Percentiles rank a stretch among this genome's conserved stretches.
Conservation (phyloP, 2,113 vertebrate genomes). For the Chloebia gouldiae region DNA sequence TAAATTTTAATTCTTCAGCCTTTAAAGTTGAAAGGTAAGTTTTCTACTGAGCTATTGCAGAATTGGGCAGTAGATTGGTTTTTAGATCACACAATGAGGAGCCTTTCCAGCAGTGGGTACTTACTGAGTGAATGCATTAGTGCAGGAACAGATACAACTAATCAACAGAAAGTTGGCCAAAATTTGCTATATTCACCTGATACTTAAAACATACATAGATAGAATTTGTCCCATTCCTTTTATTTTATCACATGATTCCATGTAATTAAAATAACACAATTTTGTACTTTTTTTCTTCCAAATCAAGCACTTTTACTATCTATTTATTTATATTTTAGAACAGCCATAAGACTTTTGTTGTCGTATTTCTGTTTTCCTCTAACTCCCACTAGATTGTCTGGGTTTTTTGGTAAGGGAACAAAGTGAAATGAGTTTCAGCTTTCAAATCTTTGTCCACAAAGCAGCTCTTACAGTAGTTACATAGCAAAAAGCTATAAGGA, state of each 20-base stretch:
- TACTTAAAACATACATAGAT: neutral
- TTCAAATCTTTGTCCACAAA: neutral
- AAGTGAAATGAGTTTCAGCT: neutral
- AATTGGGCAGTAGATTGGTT: neutral
- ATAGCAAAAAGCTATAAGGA: neutral
- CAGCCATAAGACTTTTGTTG: neutral
- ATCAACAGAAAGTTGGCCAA: neutral
- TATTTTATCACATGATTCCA: neutral
- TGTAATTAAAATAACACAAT: fast-evolving
- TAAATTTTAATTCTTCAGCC: neutral
- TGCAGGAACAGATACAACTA: neutral
- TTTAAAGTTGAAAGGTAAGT: neutral
- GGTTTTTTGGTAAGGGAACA: neutral
- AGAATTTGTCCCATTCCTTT: neutral
- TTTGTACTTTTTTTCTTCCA: neutral
- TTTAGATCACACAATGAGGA: neutral
- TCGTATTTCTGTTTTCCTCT: neutral
- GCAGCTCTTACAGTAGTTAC: neutral
- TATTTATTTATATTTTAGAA: neutral
- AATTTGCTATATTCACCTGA: neutral
- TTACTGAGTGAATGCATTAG: neutral
- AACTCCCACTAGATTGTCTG: neutral
- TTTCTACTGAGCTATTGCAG: neutral
- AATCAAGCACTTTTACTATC: neutral
- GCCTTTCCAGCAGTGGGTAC: neutral